These are phyloP conservation scores for Apistogramma diplotaenia DNA, from an alignment of 2,113 vertebrate species.

Conservation along the genomic window DNA sequence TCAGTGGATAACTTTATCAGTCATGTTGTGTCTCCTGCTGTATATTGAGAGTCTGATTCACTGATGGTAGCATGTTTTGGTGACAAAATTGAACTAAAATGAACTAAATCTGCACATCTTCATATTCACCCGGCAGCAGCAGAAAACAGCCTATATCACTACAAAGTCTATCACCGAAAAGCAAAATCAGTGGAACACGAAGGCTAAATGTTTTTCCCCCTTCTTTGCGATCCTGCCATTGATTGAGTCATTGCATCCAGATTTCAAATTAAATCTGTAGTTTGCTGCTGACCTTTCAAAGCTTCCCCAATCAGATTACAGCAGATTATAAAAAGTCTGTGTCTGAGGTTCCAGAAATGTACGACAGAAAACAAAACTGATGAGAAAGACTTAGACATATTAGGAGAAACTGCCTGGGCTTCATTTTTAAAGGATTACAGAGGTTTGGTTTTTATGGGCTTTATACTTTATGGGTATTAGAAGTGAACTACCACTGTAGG, in stretches of 20 bases:
- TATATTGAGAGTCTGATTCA: too few relatives aligned
- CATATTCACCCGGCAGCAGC: neutral
- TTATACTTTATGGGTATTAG: neutral
- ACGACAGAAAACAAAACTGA: neutral
- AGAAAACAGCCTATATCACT: neutral
- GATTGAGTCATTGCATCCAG: conserved; percentile 5
- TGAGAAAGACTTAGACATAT: neutral
- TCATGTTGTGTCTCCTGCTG: too few relatives aligned
- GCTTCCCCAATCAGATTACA: conserved; percentile 39
- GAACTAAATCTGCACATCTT: neutral
- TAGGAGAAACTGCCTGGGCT: neutral
- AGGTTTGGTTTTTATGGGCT: neutral
- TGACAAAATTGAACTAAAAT: too few relatives aligned
- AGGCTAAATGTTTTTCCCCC: neutral
- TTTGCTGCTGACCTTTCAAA: conserved; percentile 44
- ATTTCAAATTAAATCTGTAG: conserved; percentile 38
- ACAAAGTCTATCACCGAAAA: neutral
- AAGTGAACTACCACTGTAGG: neutral
- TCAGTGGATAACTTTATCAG: neutral
- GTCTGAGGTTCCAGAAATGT: conserved; percentile 1
- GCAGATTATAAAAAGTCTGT: conserved; percentile 20
- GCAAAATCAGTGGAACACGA: neutral
- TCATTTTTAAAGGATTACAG: neutral
- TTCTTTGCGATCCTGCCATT: neutral
- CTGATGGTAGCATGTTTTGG: neutral